Base-by-base conservation (phyloP, 2,888 invertebrate species). In the Mimachlamys varia region DNA sequence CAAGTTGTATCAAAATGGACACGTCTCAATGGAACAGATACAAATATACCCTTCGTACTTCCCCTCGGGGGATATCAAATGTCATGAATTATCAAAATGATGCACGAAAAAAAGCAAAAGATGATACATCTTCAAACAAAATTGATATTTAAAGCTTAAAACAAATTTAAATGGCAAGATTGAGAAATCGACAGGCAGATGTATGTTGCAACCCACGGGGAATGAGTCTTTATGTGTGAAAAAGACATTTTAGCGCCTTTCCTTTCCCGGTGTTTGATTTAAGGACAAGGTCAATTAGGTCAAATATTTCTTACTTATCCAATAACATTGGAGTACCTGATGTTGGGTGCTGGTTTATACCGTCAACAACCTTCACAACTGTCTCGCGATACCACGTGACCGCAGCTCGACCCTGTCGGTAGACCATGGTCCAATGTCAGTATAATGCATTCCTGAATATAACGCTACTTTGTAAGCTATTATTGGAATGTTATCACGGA, bases 61-160 rank as follows among this genome's bases (percentile, higher is more conserved):
- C 76, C 76, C 76, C 76, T 76, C 10, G 27, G 58, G 33, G 76
- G 76, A 76, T 27, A 76, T 10, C 27, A 27, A 76, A 76, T 76
- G 33, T 76, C 12, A 76, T 76, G 76, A 76, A 33, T 33, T 76
- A 76, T 76, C 76, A 76, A 76, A 76, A 76, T 27, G 27, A 76
- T 76, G 76, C 76, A 76, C 76, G 76, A 76, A 76, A 76, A 76
- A 76, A 76, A 76, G 76, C 76, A 76, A 76, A 76, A 76, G 76
- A 76, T 76, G 76, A 76, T 22, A 76, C 15, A 76, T 76, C 76
- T 76, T 12, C 76, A 76, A 76, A 76, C 33, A 33, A 76, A 76
- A 76, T 76, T 76, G 27, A 76, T 76, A 76, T 27, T 76, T 7
- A 76, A 76, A 76, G 76, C 76, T 76, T 76, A 76, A 76, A 76